Evolutionary conservation across 2,888 invertebrate species (phyloP).

Genomic region (Ctena decussata): DNA sequence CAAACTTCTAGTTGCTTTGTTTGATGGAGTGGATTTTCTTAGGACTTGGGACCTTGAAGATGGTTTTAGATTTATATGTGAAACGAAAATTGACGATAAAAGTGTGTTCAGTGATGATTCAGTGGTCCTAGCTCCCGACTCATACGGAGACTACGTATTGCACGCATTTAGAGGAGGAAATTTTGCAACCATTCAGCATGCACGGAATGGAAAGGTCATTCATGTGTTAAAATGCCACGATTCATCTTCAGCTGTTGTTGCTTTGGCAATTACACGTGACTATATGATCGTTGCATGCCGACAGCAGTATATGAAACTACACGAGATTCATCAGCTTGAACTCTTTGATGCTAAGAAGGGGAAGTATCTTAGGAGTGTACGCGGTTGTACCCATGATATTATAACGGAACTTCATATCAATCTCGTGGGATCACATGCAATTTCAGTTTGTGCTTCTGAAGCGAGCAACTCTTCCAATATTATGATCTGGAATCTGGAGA

Average conservation of each 20-base stretch:
- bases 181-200: slow-evolving; percentile 80
- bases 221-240: slow-evolving; percentile 80
- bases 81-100: slow-evolving; percentile 69
- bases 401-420: slow-evolving; percentile 80
- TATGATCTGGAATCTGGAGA: slow-evolving; percentile 86
- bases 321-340: slow-evolving; percentile 83
- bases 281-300: slow-evolving; percentile 83
- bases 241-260: slow-evolving; percentile 78
- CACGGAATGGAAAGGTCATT: slow-evolving; percentile 77
- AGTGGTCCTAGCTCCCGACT: slow-evolving; percentile 75
- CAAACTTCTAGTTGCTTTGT: slow-evolving; percentile 79
- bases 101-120: slow-evolving; percentile 81
- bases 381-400: slow-evolving; percentile 82
- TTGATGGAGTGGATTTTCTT: slow-evolving; percentile 82
- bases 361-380: slow-evolving; percentile 79
- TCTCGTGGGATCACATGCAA: slow-evolving; percentile 82
- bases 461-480: slow-evolving; percentile 81
- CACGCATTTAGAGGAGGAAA: slow-evolving; percentile 81
- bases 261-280: slow-evolving; percentile 82
- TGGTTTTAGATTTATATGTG: slow-evolving; percentile 67
- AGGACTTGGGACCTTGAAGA: slow-evolving; percentile 79
- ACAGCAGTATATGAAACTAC: slow-evolving; percentile 81
- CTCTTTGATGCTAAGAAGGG: slow-evolving; percentile 83
- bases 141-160: slow-evolving; percentile 79
- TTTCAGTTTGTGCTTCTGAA: slow-evolving; percentile 80